A percentile compares a stretch with the other conserved stretches of the same genome.
Evolutionary conservation across 1,140 invertebrate genomes (phyloP).

Genomic region (Eufriesea mexicana): DNA sequence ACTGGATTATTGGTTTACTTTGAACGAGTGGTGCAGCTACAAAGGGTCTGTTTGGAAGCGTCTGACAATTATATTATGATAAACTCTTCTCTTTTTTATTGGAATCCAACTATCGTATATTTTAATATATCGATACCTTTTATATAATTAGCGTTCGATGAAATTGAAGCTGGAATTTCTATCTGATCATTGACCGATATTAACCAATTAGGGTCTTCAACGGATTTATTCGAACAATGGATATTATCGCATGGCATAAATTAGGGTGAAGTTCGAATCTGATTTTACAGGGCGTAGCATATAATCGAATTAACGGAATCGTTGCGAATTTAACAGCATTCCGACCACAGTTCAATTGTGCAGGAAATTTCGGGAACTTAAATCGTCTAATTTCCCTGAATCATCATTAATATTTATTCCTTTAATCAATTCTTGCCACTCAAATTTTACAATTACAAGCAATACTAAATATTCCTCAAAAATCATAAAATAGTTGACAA

Average conservation of each 20-base stretch:
- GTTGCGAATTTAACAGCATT: neutral
- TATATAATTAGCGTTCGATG: neutral
- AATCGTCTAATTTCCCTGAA: neutral
- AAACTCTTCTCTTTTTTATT: neutral
- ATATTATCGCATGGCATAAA: neutral
- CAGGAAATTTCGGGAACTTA: neutral
- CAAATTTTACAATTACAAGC: neutral
- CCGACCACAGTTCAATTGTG: neutral
- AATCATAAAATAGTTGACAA: too few species aligned
- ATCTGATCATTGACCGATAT: neutral
- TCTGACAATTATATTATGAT: too few species aligned
- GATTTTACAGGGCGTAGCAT: neutral
- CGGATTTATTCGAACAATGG: neutral
- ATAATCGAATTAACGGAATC: neutral
- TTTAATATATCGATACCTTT: too few species aligned
- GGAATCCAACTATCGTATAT: too few species aligned
- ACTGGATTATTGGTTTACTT: neutral
- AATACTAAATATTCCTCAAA: too few species aligned
- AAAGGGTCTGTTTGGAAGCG: too few species aligned
- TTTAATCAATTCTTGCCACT: neutral
- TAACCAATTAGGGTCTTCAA: neutral
- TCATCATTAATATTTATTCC: neutral
- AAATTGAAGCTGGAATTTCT: too few species aligned
- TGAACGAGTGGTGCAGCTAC: too few species aligned
- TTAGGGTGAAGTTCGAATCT: neutral